phyloP scores from a whole-genome alignment of 2,797 vertebrate genomes.

The Leucoraja ocellata region DNA sequence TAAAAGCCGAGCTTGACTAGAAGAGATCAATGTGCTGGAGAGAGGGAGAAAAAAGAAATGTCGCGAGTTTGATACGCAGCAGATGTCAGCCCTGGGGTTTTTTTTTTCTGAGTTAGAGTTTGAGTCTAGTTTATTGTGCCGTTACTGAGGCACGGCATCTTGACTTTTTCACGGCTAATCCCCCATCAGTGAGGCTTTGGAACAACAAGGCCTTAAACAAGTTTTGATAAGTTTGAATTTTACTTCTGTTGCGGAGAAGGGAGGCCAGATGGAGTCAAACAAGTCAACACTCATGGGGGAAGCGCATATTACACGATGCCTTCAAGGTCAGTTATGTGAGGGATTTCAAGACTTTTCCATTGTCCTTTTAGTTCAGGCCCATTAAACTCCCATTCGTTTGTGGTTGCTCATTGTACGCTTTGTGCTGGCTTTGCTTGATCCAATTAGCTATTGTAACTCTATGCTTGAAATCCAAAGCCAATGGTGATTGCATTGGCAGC shows the following conservation, averaged over 20 bases:
- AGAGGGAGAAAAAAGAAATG: slow-evolving; percentile 50
- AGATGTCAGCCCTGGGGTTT: slow-evolving; percentile 69
- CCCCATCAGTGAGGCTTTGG: slow-evolving; percentile 52
- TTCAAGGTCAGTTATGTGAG: slow-evolving; percentile 17
- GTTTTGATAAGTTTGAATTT: slow-evolving; percentile 28
- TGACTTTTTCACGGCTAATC: slow-evolving; percentile 46
- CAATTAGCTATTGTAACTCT: slow-evolving; percentile 1
- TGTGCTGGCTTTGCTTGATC: neutral
- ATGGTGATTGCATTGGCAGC: neutral
- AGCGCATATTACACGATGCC: neutral
- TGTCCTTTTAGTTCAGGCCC: slow-evolving; percentile 33
- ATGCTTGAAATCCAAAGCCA: neutral
- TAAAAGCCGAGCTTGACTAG: slow-evolving; percentile 64
- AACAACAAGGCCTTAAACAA: slow-evolving; percentile 35
- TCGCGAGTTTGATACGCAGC: slow-evolving; percentile 68
- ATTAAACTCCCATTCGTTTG: neutral
- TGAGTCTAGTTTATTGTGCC: slow-evolving; percentile 27
- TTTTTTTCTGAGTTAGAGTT: slow-evolving; percentile 3
- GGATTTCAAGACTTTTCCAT: slow-evolving; percentile 27
- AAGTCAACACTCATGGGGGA: neutral
- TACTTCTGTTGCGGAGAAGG: slow-evolving; percentile 17
- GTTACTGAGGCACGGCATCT: slow-evolving; percentile 61
- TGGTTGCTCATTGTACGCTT: neutral
- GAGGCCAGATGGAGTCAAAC: slow-evolving; percentile 26
- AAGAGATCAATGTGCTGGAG: slow-evolving; percentile 36